phyloP scores from a whole-genome alignment of 2,113 vertebrate genomes.

The Hippocampus guttulatus region DNA sequence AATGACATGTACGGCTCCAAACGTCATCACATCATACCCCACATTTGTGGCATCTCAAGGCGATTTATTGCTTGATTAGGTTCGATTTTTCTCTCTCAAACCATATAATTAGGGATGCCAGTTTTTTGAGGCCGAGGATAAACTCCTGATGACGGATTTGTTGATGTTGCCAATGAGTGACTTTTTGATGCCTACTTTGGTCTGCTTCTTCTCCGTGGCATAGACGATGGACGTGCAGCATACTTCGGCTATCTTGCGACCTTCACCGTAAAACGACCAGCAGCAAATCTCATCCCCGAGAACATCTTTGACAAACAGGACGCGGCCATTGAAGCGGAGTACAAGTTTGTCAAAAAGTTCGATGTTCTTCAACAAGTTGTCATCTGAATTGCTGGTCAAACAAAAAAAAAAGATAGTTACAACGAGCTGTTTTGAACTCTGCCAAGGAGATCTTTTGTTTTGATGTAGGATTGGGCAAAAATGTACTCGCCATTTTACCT shows the following conservation, averaged over 20 bases:
- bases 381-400: slow-evolving; percentile 86
- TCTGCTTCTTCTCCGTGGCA: slow-evolving; percentile 97
- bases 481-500: slow-evolving; percentile 72
- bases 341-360: slow-evolving; percentile 98
- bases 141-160: not conserved
- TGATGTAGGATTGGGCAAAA: not conserved
- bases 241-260: slow-evolving; percentile 95
- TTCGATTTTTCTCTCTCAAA: not conserved
- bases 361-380: slow-evolving; percentile 98
- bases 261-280: slow-evolving; percentile 98
- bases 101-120: not conserved
- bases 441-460: not conserved
- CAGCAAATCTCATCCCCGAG: slow-evolving; percentile 98
- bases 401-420: not conserved
- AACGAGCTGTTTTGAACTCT: not conserved
- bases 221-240: slow-evolving; percentile 99
- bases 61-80: not conserved
- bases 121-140: no score
- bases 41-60: not conserved
- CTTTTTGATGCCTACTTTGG: slow-evolving; percentile 77
- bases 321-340: slow-evolving; percentile 89
- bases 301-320: slow-evolving; percentile 95
- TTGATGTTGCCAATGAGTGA: not conserved
- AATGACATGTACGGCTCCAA: not conserved
- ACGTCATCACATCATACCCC: not conserved